Evolutionary conservation across 2,113 vertebrate genomes (phyloP), one percentile per base, ranked within the genome.

Genomic region (Gambusia holbrooki): DNA sequence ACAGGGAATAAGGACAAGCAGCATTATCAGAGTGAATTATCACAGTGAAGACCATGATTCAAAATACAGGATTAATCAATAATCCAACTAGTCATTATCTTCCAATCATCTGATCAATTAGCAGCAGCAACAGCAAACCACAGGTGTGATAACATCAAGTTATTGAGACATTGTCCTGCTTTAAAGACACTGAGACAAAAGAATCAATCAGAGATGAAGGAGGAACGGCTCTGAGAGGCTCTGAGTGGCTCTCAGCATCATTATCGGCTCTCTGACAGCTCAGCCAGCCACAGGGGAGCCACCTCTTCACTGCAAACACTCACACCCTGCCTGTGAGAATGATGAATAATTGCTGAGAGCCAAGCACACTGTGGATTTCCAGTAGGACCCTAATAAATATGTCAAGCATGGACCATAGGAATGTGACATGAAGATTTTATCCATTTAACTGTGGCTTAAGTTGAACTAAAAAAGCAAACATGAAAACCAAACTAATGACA

Each of bases 341-440:
- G 37, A 60, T 72, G 82, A 88, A 86, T 88, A 87, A 86, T 86
- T 88, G 81, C 73, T 72, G 19, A 64, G 69, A 76, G 82, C 85
- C 83, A 87, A 87, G 66, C 51, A 58, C 33, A 10, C 63, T 71
- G 64, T 63, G 70, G 76, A 71, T 81, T 67, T 88, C 73, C 17
- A 58, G 72, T 73, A 48, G 73, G 66, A 40, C 33, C 27, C 65
- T 48, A 60, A 66, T 74, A 76, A 32, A 30, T n/a, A 60, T 68
- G 77, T 61, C 61, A 4, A 66, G 75, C 25, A n/a, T 37, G 62
- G 42, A 51, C 30, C 30, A 17, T 28, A 15, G 14, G 29, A 14
- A 37, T 35, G 40, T 62, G 19, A 48, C 7, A 28, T 8, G 37
- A 67, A 35, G 29, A 28, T 32, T 42, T 15, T 48, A 17, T 48